Conservation (phyloP, 2,888 invertebrate genomes). For the Lutraria lutraria region DNA sequence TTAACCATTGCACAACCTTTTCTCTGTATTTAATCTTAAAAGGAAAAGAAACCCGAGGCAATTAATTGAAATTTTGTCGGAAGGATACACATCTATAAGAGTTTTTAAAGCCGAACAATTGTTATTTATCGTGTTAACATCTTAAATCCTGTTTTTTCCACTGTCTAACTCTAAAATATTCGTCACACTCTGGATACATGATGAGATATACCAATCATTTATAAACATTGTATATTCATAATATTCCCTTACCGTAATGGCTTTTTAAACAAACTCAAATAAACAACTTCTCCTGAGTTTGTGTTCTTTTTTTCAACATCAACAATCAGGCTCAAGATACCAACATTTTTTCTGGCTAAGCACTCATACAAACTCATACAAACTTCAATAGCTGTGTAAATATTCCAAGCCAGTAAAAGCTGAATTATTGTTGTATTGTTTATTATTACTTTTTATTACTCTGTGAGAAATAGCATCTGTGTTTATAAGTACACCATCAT, state of each 20-base stretch:
- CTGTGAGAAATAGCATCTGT: not conserved
- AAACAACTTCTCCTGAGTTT: not conserved
- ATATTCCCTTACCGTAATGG: not conserved
- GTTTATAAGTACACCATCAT: not conserved
- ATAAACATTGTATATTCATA: not conserved
- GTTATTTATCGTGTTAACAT: not conserved
- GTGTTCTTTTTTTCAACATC: not conserved
- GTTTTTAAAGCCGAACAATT: not conserved
- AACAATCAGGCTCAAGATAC: not conserved
- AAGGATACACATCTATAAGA: not conserved
- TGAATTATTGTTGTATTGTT: not conserved
- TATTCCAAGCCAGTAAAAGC: not conserved
- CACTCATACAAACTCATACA: not conserved
- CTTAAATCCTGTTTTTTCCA: not conserved
- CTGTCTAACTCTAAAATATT: not conserved
- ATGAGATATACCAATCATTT: too few relatives aligned
- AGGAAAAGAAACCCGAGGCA: not conserved
- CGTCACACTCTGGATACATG: not conserved
- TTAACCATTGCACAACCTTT: not conserved
- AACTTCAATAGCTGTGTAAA: constrained; percentile 1
- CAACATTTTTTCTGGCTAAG: not conserved
- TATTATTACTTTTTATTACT: constrained; percentile 16
- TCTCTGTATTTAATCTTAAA: not conserved
- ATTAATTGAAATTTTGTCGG: not conserved
- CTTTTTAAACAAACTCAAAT: not conserved